These are phyloP conservation scores for Dicycla oo DNA, from an alignment of 2,888 invertebrate genomes.

Conservation along the genomic window DNA sequence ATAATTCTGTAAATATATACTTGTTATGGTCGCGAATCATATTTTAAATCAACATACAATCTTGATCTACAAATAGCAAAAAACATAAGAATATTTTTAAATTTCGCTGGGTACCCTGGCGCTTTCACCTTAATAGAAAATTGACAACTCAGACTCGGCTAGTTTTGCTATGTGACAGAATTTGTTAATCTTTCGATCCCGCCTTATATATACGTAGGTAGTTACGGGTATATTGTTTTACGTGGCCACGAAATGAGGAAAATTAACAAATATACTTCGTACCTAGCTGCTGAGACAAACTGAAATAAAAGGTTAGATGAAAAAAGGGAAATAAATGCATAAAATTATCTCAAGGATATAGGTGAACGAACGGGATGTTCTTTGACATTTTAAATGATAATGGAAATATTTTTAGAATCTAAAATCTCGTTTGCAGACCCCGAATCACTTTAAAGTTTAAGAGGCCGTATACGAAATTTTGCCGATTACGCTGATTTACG, in stretches of 20 bases:
- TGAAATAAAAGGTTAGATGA: not conserved
- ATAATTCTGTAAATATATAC: too few relatives aligned
- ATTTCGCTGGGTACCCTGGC: too few relatives aligned
- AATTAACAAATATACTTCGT: too few relatives aligned
- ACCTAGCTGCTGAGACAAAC: too few relatives aligned
- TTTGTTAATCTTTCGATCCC: not conserved
- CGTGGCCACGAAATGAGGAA: not conserved
- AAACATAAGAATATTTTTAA: too few relatives aligned
- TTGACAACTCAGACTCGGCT: not conserved
- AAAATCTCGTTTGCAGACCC: not conserved
- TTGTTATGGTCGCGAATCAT: too few relatives aligned
- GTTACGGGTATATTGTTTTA: not conserved
- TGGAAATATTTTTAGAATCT: not conserved
- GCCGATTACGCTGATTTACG: too few relatives aligned
- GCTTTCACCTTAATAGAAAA: too few relatives aligned
- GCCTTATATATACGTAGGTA: not conserved
- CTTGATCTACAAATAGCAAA: too few relatives aligned
- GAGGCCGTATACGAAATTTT: too few relatives aligned
- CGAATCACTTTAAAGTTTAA: not conserved
- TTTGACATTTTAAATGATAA: not conserved
- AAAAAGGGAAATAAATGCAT: not conserved
- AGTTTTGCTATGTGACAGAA: not conserved
- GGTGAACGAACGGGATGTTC: not conserved
- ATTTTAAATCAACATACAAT: too few relatives aligned
- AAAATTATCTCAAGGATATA: conserved; percentile 4